A percentile compares a stretch with the other conserved stretches of the same genome.
phyloP scores from a whole-genome alignment of 1,140 invertebrate genomes.

The Gryon sp. region DNA sequence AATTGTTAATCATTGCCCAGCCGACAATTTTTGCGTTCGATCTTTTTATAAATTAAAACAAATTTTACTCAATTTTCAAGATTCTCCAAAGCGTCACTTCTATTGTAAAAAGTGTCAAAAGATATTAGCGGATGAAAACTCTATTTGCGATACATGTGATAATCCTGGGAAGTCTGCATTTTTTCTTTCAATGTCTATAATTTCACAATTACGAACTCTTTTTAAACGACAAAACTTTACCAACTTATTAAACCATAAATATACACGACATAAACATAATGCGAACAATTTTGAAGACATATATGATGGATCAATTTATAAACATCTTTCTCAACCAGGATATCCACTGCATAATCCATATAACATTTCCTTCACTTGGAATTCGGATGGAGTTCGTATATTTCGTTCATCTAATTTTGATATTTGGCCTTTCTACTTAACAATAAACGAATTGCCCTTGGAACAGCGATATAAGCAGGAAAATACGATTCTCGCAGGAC shows the following conservation, averaged over 20 bases:
- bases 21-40: not conserved
- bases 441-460: slow-evolving; percentile 56
- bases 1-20: not conserved
- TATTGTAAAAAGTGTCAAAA: not conserved
- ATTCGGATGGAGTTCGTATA: slow-evolving; percentile 29
- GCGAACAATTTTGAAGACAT: slow-evolving; percentile 49
- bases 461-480: slow-evolving; percentile 8
- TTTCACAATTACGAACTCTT: slow-evolving; percentile 11
- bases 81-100: not conserved
- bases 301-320: slow-evolving; percentile 49
- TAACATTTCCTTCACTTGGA: slow-evolving; percentile 1
- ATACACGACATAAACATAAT: slow-evolving; percentile 10
- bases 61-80: not conserved
- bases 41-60: not conserved
- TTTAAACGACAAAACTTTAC: slow-evolving; percentile 14
- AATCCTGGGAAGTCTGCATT: not conserved
- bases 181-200: slow-evolving; percentile 18
- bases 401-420: slow-evolving; percentile 64
- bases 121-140: not conserved
- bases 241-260: not conserved
- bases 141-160: not conserved
- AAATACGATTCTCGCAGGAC: slow-evolving; percentile 23
- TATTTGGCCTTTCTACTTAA: slow-evolving; percentile 65
- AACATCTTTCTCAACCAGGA: slow-evolving; percentile 4
- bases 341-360: not conserved